These are phyloP conservation scores for Apodemus speciosus DNA, from an alignment of 2,113 vertebrate genomes.

Conservation along the genomic window DNA sequence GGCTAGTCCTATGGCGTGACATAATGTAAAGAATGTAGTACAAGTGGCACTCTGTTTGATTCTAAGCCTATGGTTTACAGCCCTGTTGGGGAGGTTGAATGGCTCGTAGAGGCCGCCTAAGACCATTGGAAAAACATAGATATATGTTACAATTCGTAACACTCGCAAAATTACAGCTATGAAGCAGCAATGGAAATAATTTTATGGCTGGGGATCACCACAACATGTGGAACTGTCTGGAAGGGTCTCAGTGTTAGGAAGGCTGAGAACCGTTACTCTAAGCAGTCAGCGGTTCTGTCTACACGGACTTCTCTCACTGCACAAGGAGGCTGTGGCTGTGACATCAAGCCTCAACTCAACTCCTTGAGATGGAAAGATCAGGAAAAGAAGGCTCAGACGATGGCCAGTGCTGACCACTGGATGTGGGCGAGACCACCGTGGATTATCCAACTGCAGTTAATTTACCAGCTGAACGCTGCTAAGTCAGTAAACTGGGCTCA, in stretches of 20 bases:
- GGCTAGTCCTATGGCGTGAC: not conserved
- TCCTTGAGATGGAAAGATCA: not conserved
- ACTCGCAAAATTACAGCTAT: not conserved
- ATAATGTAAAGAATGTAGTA: not conserved
- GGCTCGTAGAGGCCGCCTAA: not conserved
- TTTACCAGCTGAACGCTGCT: not conserved
- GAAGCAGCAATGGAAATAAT: not conserved
- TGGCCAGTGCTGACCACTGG: not conserved
- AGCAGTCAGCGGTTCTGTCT: not conserved
- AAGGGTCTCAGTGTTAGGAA: not conserved
- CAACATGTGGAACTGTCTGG: too few species aligned
- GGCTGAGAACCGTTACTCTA: not conserved
- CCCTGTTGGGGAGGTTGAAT: too few species aligned
- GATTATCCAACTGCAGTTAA: not conserved
- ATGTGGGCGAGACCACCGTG: not conserved
- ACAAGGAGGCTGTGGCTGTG: too few species aligned
- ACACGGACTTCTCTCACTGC: not conserved
- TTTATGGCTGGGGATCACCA: not conserved
- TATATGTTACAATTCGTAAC: not conserved
- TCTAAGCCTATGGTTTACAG: not conserved
- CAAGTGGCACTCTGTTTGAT: not conserved
- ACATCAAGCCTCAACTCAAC: not conserved
- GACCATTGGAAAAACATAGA: not conserved
- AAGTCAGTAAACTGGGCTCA: rapidly evolving
- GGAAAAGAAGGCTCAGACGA: not conserved